A percentile compares a stretch with the other conserved stretches of the same genome.
Conservation (phyloP, 1,140 invertebrate genomes). For the Diachasmimorpha longicaudata region DNA sequence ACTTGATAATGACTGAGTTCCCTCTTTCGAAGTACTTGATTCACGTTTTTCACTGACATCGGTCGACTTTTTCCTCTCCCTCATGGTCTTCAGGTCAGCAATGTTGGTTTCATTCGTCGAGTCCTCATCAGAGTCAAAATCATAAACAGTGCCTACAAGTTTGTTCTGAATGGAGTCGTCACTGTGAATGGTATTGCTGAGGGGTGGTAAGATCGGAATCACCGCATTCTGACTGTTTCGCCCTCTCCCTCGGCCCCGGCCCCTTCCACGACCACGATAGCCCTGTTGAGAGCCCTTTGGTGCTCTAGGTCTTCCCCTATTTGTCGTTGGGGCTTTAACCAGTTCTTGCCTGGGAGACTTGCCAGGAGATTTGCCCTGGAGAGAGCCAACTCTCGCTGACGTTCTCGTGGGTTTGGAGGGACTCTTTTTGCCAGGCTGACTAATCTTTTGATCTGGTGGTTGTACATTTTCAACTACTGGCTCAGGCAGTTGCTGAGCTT, state of each 20-base stretch:
- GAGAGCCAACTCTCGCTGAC: conserved; percentile 67
- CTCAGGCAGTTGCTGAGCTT: conserved; percentile 14
- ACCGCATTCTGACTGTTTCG: conserved; percentile 54
- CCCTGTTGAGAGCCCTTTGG: conserved; percentile 62
- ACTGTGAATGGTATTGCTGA: conserved; percentile 52
- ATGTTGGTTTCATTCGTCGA: conserved; percentile 75
- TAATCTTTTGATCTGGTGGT: conserved; percentile 23
- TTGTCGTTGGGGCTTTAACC: conserved; percentile 24
- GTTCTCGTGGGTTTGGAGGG: conserved; percentile 72
- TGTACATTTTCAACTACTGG: conserved; percentile 2
- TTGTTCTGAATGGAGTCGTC: conserved; percentile 74
- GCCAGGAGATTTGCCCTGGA: conserved; percentile 74
- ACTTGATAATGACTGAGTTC: conserved; percentile 58
- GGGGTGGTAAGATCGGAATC: conserved; percentile 40
- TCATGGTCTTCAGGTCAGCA: conserved; percentile 79
- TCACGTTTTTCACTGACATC: conserved; percentile 72
- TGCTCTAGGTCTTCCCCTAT: conserved; percentile 50
- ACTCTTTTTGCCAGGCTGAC: conserved; percentile 66
- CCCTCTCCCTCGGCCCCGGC: conserved; percentile 71
- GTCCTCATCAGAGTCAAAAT: conserved; percentile 86
- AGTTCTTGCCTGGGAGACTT: conserved; percentile 72
- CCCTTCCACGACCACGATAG: conserved; percentile 69
- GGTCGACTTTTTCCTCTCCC: conserved; percentile 79
- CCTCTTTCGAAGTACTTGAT: conserved; percentile 61
- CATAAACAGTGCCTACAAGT: conserved; percentile 85